These are phyloP conservation scores for Saguinus imperator DNA, from an alignment of 2,113 vertebrate genomes.

Conservation along the genomic window DNA sequence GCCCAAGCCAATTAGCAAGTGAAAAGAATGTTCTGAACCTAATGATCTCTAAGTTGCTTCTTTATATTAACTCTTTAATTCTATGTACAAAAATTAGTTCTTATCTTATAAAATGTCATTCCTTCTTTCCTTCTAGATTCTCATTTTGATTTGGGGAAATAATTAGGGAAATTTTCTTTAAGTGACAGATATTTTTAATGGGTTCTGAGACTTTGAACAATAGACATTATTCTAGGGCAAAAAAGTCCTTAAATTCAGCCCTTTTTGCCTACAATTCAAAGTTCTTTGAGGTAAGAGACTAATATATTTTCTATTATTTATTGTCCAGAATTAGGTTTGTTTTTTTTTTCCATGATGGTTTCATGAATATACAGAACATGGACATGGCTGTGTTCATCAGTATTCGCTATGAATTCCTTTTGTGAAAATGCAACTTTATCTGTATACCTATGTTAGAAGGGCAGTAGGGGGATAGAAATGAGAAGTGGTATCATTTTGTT, in stretches of 20 bases:
- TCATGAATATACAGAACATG: not conserved
- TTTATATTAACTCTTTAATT: not conserved
- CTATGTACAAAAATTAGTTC: not conserved
- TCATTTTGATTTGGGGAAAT: slow-evolving; percentile 12
- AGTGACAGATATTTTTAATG: not conserved
- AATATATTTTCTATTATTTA: not conserved
- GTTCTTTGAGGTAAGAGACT: not conserved
- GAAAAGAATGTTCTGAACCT: not conserved
- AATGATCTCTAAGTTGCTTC: not conserved
- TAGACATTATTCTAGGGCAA: not conserved
- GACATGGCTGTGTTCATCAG: not conserved
- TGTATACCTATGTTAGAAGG: not conserved
- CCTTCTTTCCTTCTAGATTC: not conserved
- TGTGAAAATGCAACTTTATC: not conserved
- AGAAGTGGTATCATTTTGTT: not conserved
- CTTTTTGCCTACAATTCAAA: not conserved
- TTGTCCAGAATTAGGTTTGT: not conserved
- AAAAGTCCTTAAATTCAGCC: not conserved
- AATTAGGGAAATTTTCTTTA: slow-evolving; percentile 14
- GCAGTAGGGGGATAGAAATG: not conserved
- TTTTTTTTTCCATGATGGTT: not conserved
- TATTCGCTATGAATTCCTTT: not conserved
- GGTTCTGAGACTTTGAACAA: not conserved
- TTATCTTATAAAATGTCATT: not conserved
- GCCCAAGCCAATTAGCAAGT: not conserved